Evolutionary conservation across 1,140 invertebrate genomes (phyloP).

Genomic region (Watersipora subatra): DNA sequence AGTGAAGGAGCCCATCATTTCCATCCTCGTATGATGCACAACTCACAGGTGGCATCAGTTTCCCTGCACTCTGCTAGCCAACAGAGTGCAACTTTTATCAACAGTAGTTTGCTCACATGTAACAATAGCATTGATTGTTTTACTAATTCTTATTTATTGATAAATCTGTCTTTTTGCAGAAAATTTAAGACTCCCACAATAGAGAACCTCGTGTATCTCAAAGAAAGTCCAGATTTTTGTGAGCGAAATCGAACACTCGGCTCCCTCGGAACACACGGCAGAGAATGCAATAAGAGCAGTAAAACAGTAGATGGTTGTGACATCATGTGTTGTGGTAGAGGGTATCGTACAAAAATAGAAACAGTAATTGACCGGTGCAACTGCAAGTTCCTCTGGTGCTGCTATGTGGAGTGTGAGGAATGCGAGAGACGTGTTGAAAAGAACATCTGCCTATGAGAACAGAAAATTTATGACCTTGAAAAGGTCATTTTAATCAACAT

Average conservation of each 20-base stretch:
- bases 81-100: too few species aligned
- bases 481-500: too few species aligned
- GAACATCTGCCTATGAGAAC: constrained; percentile 28
- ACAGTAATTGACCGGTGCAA: constrained; percentile 54
- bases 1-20: too few species aligned
- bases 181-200: constrained; percentile 34
- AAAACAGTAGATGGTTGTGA: constrained; percentile 41
- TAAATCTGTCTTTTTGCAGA: too few species aligned
- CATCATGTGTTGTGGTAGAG: constrained; percentile 46
- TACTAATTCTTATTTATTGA: too few species aligned
- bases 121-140: too few species aligned
- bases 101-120: too few species aligned
- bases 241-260: constrained; percentile 53
- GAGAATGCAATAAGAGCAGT: constrained; percentile 37
- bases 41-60: too few species aligned
- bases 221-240: constrained; percentile 87
- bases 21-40: too few species aligned
- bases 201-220: constrained; percentile 71
- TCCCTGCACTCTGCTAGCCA: too few species aligned
- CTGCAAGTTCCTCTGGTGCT: constrained; percentile 46
- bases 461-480: too few species aligned
- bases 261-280: constrained; percentile 34
- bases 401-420: constrained; percentile 42
- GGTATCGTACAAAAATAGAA: constrained; percentile 44
- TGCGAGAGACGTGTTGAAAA: constrained; percentile 35